Evolutionary conservation across 1,140 invertebrate genomes (phyloP), one percentile per base, ranked within the genome.

Genomic region (Panagrolaimus sp.): DNA sequence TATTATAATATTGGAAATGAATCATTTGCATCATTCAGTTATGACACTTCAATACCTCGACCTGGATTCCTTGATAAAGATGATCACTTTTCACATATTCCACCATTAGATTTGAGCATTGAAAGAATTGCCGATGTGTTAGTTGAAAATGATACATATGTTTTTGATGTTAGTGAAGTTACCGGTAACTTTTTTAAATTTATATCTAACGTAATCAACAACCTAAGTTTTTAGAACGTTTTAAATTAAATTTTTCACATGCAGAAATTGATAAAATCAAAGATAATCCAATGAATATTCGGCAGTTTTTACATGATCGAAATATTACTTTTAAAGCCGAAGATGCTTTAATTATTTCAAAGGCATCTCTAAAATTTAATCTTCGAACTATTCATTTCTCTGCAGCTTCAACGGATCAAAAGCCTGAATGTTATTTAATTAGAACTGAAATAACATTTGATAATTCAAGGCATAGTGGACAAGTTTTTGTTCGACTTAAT

Each of bases 391-490:
- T 79, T 43, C 77, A 79, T 43, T 80, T 77, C 44, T 69, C 71
- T 38, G 63, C 63, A 11, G 64, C 71, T n/a, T 63, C 68, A n/a
- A 78, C 66, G 14, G 80, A 82, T 66, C 76, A 81, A 57, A 82
- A 79, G 25, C 80, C 80, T 1, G 80, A 82, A 65, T 82, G 80
- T 25, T 82, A 82, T 68, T 66, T 72, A 9, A 82, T 82, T 44
- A 71, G 63, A 87, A 90, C 96, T 16, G 45, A 38, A 25, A 76
- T 82, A 65, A 78, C 86, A 62, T 93, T 94, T 84, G 90, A 95
- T 82, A 96, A 98, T 84, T 87, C 88, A 72, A 90, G 93, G 78
- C 92, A 95, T 81, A 93, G 96, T 86, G 94, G 94, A 0, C 94
- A 98, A 84, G 91, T 97, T 87, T 80, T 92, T 11, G 84, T 98